A percentile compares a stretch with the other conserved stretches of the same genome.
phyloP scores from a whole-genome alignment of 2,797 vertebrate genomes.

The Pogonophryne albipinna region DNA sequence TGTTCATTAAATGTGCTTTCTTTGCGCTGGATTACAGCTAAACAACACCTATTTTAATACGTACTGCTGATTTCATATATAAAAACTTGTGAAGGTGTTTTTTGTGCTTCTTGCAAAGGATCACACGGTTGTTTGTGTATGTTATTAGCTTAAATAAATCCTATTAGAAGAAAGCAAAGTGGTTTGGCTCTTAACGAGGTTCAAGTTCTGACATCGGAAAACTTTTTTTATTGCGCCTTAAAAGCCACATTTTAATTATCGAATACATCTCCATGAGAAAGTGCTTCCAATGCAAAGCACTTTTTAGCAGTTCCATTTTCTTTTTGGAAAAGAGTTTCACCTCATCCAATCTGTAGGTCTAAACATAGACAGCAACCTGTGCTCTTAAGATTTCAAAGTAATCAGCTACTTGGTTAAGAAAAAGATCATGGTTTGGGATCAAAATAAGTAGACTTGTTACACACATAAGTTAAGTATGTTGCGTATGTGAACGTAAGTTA shows the following conservation, averaged over 20 bases:
- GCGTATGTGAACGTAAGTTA: too few species aligned
- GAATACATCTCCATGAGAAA: not conserved
- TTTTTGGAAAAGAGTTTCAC: not conserved
- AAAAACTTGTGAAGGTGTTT: slow-evolving; percentile 18
- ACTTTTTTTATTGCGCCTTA: not conserved
- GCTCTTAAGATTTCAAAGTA: not conserved
- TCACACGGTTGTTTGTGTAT: slow-evolving; percentile 23
- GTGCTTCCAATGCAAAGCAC: slow-evolving; percentile 5
- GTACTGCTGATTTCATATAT: slow-evolving; percentile 21
- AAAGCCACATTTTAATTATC: not conserved
- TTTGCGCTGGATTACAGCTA: slow-evolving; percentile 38
- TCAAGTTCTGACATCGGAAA: slow-evolving; percentile 1
- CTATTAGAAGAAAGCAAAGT: slow-evolving; percentile 1
- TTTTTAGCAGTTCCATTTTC: not conserved
- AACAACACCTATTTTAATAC: slow-evolving; percentile 43
- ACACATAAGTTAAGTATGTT: too few species aligned
- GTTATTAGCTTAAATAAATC: not conserved
- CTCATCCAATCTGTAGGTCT: not conserved
- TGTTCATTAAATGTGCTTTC: slow-evolving; percentile 51
- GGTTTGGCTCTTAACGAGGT: not conserved
- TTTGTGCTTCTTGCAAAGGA: slow-evolving; percentile 17
- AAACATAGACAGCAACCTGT: not conserved
- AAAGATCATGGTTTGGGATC: too few species aligned
- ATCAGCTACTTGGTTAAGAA: too few species aligned
- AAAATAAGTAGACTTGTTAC: too few species aligned